A percentile compares a stretch with the other conserved stretches of the same genome.
These are phyloP conservation scores for Peromyscus melanophrys DNA, from an alignment of 2,797 vertebrate genomes.

Conservation along the genomic window DNA sequence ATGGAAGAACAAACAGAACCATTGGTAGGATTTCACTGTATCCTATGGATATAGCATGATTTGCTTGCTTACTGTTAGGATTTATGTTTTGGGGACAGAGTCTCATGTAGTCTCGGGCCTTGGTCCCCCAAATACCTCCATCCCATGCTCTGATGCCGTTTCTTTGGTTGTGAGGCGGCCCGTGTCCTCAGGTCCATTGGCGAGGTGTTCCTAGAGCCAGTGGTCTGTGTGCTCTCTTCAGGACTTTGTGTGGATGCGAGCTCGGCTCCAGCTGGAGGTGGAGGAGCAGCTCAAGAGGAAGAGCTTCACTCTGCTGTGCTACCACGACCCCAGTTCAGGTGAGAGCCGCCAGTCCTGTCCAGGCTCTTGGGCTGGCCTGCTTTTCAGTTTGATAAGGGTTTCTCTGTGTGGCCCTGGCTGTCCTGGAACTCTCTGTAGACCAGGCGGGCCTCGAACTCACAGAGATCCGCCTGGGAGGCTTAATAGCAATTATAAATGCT, in stretches of 20 bases:
- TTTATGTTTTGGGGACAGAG: not conserved
- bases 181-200: not conserved
- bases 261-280: slow-evolving; percentile 88
- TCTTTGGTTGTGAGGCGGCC: slow-evolving; percentile 2
- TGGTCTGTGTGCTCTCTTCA: slow-evolving; percentile 77
- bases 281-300: slow-evolving; percentile 92
- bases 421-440: too few relatives aligned
- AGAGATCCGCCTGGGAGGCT: too few relatives aligned
- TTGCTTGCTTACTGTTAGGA: not conserved
- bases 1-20: not conserved
- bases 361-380: not conserved
- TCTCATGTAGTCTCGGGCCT: not conserved
- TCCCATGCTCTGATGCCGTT: not conserved
- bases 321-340: slow-evolving; percentile 93
- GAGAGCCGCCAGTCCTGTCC: not conserved
- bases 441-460: too few relatives aligned
- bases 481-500: too few relatives aligned
- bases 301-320: slow-evolving; percentile 90
- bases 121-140: not conserved
- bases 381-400: not conserved
- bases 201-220: not conserved
- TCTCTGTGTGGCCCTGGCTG: not conserved
- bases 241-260: slow-evolving; percentile 90
- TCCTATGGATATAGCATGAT: slow-evolving; percentile 8
- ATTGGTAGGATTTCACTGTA: not conserved